Evolutionary conservation across 2,888 invertebrate species (phyloP), one percentile per base, ranked within the genome.

Genomic region (Drosophila buzzatii): DNA sequence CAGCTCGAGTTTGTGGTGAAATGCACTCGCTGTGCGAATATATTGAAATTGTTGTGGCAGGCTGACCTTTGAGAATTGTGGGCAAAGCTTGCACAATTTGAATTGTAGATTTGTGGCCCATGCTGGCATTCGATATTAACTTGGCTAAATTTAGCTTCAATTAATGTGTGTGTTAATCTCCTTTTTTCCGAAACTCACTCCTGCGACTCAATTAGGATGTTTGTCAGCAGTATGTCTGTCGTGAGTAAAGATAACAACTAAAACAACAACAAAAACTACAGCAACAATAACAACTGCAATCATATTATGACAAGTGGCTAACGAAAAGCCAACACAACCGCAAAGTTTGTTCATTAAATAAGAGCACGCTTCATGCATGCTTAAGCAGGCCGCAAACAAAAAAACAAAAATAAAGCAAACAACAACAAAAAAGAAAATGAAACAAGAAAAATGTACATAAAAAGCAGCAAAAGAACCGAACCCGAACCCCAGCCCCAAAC

Each of bases 271-370:
- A 37, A 20, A 14, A 51, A 18, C 14, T 39, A 31, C 27, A 3
- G 27, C 6, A 47, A 27, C 10, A 45, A 18, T 18, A 10, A 64
- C 31, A 79, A 71, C 65, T 73, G 73, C 81, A 76, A 73, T 76
- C 69, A 62, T 67, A 65, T 72, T 68, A 77, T 73, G 70, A 74
- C 70, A 73, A 78, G 76, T 79, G 76, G 70, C 70, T 79, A 76
- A 76, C 79, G 79, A 60, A 79, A 74, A 79, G 75, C 79, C 69
- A 81, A 70, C 70, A 73, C 49, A 75, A 51, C 79, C 76, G 57
- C 70, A 87, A 83, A 84, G 73, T 84, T 81, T 79, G 73, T 82
- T 87, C 79, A 85, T 85, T 87, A 82, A 85, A 76, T 76, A 65
- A 76, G 73, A 72, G 76, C 83, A 83, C 66, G 73, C 79, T 79